Conservation (phyloP, 2,888 invertebrate species). For the Eupithecia vulgata region DNA sequence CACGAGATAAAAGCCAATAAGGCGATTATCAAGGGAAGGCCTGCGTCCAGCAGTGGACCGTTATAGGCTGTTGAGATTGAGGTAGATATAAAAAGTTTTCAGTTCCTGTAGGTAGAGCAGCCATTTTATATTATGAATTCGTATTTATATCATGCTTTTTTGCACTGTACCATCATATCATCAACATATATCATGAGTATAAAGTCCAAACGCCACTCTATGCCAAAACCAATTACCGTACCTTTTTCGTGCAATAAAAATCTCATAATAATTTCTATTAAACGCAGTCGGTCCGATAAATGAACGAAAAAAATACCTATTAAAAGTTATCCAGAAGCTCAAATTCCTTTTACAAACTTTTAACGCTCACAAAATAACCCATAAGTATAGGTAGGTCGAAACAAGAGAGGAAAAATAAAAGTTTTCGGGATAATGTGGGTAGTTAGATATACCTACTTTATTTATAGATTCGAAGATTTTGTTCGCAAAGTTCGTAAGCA, state of each 20-base stretch:
- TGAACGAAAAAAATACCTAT: not conserved
- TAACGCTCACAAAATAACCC: constrained; percentile 17
- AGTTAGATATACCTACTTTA: not conserved
- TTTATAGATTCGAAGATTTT: not conserved
- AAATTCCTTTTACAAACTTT: constrained; percentile 19
- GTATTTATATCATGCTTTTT: too few relatives aligned
- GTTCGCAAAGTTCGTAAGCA: not conserved
- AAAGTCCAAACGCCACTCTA: too few relatives aligned
- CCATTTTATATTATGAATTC: too few relatives aligned
- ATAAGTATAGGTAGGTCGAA: not conserved
- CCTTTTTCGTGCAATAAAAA: not conserved
- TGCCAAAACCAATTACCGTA: not conserved
- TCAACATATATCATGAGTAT: too few relatives aligned
- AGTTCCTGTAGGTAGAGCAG: too few relatives aligned
- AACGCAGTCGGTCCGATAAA: not conserved
- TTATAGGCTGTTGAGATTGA: too few relatives aligned
- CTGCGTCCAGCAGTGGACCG: too few relatives aligned
- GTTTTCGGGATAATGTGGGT: constrained; percentile 7
- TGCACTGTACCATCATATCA: too few relatives aligned
- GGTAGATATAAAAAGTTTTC: too few relatives aligned
- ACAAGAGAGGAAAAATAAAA: not conserved
- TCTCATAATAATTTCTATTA: not conserved
- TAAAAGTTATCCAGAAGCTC: constrained; percentile 16
- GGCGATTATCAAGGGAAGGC: too few relatives aligned
- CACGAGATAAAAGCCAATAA: too few relatives aligned